Base-by-base conservation (phyloP, 1,140 invertebrate species). In the Drosophila santomea region DNA sequence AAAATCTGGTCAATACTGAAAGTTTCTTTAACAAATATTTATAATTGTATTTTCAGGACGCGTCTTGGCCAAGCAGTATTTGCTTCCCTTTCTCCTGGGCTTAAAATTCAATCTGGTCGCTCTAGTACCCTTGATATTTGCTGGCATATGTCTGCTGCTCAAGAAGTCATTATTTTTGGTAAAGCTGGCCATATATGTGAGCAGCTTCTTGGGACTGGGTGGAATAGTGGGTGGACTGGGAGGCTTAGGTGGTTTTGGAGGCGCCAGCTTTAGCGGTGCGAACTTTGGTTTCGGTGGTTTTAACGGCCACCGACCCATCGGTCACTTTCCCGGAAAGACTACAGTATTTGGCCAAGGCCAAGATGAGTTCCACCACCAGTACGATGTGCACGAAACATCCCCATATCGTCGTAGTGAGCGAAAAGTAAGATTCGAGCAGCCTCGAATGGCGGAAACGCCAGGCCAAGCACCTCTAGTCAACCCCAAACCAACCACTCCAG, bases 41-140 rank as follows among this genome's bases (percentile, higher is more conserved):
- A 39, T 20, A 2, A 11, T 1, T 23, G 6, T 8, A 5, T 48
- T 94, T 95, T 56, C 93, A 96, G 96, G 95, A 81, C 94, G 95
- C 28, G 80, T 96, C n/a, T 69, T 96, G 68, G 93, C 95, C 36
- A 93, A 94, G 58, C 95, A 95, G 73, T 93, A 96, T 52, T 68
- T 96, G 25, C 86, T 96, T 38, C 96, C 96, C 23, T 94, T 96
- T 85, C 93, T 97, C 1, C 92, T 96, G 25, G 96, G 96, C 10
- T 94, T 96, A 45, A 97, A 97, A 92, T 96, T 96, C 83, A 96
- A 96, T 71, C 83, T 96, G 43, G 94, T 95, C 0, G 95, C 96
- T 1, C 83, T 96, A 44, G 91, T 97, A 14, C 96, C 96, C 0
- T 90, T 97, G 59, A 76, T 96, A 0, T 95, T 97, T 66, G 96